Base-by-base conservation (phyloP, 2,797 vertebrate genomes). In the Xenops minutus region DNA sequence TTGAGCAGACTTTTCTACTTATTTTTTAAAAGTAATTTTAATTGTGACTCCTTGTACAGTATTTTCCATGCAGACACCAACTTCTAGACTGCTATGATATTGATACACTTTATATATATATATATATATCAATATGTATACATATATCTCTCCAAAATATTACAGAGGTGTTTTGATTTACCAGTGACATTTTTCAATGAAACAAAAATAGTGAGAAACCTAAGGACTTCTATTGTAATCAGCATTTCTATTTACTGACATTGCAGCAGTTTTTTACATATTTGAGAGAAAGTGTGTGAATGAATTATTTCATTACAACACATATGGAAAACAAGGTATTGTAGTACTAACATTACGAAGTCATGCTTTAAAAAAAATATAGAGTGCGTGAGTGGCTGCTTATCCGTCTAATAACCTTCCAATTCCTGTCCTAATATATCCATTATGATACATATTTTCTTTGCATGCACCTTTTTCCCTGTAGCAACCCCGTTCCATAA, bases 401-500 rank as follows among this genome's bases (percentile, higher is more conserved):
- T 80, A 68, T 29, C 29, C 71, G 5, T 2, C 19, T 62, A 78
- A 71, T 49, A 63, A 29, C 1, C 6, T 74, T 11, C 16, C 10
- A 41, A 8, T 4, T 78, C 12, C 17, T 34, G 1, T 63, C 23
- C 3, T 63, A 51, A 16, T 51, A 20, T 14, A 32, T 37, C 20
- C 6, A 54, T 41, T 71, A 18, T 16, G 23, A 76, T n/a, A 8
- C 4, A 3, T 26, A 43, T 72, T 85, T 76, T 79, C 9, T 79
- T 51, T 43, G 26, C 4, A 10, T 37, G 16, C 2, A 51, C 2
- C 3, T 6, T 85, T 61, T 10, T 1, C 2, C 4, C 20, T 3
- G 9, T 32, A 36, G 26, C 12, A 93, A 36, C 3, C 5, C 16
- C 14, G 14, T 51, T 64, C 27, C 11, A 2, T 43, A 63, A 37